Percentiles rank a stretch among this genome's conserved stretches.
Conservation (phyloP, 23 tunicate species). For the Oikopleura dioica region DNA sequence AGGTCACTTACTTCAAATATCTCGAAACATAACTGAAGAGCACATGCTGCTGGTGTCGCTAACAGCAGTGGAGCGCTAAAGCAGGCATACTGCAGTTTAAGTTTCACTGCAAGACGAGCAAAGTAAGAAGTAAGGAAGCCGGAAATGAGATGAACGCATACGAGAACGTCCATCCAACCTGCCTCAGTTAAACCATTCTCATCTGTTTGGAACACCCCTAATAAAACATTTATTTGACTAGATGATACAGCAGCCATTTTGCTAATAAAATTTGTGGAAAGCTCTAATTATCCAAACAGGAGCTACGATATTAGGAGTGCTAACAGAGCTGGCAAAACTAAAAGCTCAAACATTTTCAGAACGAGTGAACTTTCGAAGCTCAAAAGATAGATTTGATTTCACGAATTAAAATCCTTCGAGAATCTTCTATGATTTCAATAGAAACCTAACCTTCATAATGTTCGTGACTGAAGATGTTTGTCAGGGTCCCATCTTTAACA, state of each 20-base stretch:
- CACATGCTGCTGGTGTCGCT: background rate
- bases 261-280: too few relatives aligned
- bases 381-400: too few relatives aligned
- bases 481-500: background rate
- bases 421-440: too few relatives aligned
- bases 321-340: too few relatives aligned
- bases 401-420: too few relatives aligned
- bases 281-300: too few relatives aligned
- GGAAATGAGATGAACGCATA: background rate
- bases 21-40: background rate
- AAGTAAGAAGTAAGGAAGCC: background rate
- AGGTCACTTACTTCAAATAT: background rate
- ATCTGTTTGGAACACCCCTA: background rate
- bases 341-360: too few relatives aligned
- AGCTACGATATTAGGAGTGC: too few relatives aligned
- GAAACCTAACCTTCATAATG: too few relatives aligned
- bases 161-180: background rate
- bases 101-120: background rate
- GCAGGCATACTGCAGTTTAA: background rate
- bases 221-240: too few relatives aligned
- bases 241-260: too few relatives aligned
- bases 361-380: too few relatives aligned
- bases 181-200: background rate
- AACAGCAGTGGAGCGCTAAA: background rate
- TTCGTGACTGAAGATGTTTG: background rate